Evolutionary conservation across 2,113 vertebrate genomes (phyloP).

Genomic region (Chaetodon auriga): DNA sequence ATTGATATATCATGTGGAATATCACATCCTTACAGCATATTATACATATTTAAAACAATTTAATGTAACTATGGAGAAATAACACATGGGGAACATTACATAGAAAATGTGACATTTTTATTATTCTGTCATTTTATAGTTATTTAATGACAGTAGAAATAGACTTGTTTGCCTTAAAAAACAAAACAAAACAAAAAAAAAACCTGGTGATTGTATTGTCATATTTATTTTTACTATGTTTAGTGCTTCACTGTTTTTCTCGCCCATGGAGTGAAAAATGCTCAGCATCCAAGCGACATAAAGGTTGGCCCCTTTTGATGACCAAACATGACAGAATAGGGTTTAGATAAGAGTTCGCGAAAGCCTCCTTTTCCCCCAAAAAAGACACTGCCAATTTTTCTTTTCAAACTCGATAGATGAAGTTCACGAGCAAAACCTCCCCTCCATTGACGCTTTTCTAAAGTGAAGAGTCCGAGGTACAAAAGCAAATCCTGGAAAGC

Average conservation of each 20-base stretch:
- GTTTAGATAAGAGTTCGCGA: conserved; percentile 76
- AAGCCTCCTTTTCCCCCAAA: conserved; percentile 41
- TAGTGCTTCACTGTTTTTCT: conserved; percentile 4
- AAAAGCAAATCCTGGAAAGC: conserved; percentile 86
- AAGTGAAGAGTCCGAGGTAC: conserved; percentile 84
- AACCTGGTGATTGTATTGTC: conserved; percentile 20
- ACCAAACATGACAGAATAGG: conserved; percentile 57
- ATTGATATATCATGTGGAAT: conserved; percentile 7
- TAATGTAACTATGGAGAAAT: no score
- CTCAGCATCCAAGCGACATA: conserved; percentile 22
- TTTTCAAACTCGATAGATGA: conserved; percentile 91
- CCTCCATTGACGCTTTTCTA: conserved; percentile 85
- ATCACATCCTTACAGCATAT: not conserved
- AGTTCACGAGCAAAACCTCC: conserved; percentile 83
- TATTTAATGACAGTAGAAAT: not conserved
- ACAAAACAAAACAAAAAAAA: not conserved
- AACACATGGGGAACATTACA: not conserved
- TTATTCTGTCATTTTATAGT: not conserved
- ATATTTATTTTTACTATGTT: conserved; percentile 4
- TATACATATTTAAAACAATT: not conserved
- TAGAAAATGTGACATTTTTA: not conserved
- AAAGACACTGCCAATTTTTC: conserved; percentile 62
- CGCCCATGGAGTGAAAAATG: conserved; percentile 6
- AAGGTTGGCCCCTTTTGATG: conserved; percentile 56
- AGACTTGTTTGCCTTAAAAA: not conserved